phyloP scores from a whole-genome alignment of 2,888 invertebrate genomes.

The Tetropium fuscum region DNA sequence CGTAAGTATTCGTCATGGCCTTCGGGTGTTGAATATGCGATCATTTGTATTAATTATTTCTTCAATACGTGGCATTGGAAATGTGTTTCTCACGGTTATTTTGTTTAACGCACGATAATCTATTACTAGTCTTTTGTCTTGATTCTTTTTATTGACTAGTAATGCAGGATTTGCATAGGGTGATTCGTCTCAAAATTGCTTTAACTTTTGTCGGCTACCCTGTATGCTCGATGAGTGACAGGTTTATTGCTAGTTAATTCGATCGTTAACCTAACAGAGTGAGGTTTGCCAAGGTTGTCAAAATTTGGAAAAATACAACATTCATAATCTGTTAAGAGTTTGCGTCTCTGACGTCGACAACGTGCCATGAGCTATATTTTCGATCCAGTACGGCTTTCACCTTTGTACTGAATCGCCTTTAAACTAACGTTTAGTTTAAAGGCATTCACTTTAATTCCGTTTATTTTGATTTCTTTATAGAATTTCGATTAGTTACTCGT shows the following conservation, averaged over 20 bases:
- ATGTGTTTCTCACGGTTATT: not conserved
- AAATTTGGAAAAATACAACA: not conserved
- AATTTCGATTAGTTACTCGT: not conserved
- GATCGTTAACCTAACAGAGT: not conserved
- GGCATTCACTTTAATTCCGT: too few relatives aligned
- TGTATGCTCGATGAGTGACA: not conserved
- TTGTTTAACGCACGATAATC: not conserved
- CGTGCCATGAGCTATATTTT: not conserved
- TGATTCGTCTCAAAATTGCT: not conserved
- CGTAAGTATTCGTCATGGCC: not conserved
- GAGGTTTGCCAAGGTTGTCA: not conserved
- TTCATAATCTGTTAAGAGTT: not conserved
- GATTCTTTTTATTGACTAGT: not conserved
- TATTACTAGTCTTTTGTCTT: not conserved
- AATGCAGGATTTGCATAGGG: not conserved
- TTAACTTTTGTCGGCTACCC: not conserved
- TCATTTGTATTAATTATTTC: not conserved
- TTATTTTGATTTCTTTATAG: not conserved
- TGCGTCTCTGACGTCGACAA: not conserved
- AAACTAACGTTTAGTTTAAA: too few relatives aligned
- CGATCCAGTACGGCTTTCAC: too few relatives aligned
- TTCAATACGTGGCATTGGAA: not conserved
- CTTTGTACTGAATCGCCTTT: too few relatives aligned
- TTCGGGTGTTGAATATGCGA: not conserved
- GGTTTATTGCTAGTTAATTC: not conserved